Evolutionary conservation across 2,888 invertebrate genomes (phyloP), one percentile per base, ranked within the genome.

Genomic region (Rhagium mordax): DNA sequence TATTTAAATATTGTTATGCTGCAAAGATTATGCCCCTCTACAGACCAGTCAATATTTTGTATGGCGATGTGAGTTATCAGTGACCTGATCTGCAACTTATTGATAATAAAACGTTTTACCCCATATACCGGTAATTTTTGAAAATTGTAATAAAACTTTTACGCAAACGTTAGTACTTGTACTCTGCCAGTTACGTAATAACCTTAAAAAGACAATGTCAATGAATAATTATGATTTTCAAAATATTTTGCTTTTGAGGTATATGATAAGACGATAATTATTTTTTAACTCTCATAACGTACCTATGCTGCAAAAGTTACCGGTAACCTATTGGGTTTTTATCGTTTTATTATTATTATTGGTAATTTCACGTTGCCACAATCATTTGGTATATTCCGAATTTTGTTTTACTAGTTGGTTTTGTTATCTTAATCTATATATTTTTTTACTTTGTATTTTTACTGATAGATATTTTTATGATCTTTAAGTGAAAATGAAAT

Each of bases 401-500:
- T 18, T 68, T 60, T 47, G 29, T 57, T 68, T 24, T 55, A 16
- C 15, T 66, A 24, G 29, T 33, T 33, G 18, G 33, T 59, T 59
- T 59, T 53, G 51, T 66, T 66, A 66, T 48, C 3, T 27, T 66
- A 55, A 27, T 66, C 27, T 53, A 53, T 55, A 68, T 59, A 68
- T 68, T 68, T 66, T 70, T 51, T 70, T 62, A 53, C 48, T 18
- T 13, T 27, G 29, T 61, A 70, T 51, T 65, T 65, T 33, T 65
- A 48, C 57, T 48, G 24, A 64, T 70, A 62, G 33, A 60, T 60
- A 33, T 60, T 60, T 62, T 62, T 62, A 47, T 24, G 24, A 62
- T 48, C 59, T 59, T 59, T 59, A 24, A 62, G 48, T 62, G 62
- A 64, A 29, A 73, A 62, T 24, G 55, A 60, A 62, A 73, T 57